Percentiles rank a stretch among this genome's conserved stretches.
Evolutionary conservation across 1,140 invertebrate genomes (phyloP).

Genomic region (Acromyrmex charruanus): DNA sequence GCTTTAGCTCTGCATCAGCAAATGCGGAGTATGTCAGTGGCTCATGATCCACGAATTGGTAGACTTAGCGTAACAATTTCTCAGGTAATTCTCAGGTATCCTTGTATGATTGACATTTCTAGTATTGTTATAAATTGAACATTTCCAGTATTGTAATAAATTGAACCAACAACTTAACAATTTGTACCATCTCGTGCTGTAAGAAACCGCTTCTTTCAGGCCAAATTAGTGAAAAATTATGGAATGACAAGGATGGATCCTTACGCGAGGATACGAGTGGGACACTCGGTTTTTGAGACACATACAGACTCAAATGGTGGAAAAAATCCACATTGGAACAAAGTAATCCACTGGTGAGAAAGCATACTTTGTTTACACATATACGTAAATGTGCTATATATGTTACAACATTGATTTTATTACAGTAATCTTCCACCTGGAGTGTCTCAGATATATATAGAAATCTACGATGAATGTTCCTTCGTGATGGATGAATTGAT

Average conservation of each 20-base stretch:
- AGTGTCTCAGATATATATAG: conserved; percentile 95
- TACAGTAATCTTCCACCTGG: conserved; percentile 94
- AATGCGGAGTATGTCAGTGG: conserved; percentile 87
- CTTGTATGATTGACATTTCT: not conserved
- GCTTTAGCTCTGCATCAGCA: conserved; percentile 93
- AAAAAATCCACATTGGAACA: conserved; percentile 98
- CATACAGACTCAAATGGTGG: conserved; percentile 97
- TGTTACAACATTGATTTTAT: conserved; percentile 61
- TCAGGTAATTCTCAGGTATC: conserved; percentile 87
- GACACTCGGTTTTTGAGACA: conserved; percentile 97
- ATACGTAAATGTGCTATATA: not conserved
- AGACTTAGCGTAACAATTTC: conserved; percentile 93
- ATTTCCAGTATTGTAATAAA: not conserved
- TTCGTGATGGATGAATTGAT: conserved; percentile 98
- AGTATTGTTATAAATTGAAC: not conserved
- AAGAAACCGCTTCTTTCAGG: conserved; percentile 84
- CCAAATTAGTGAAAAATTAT: conserved; percentile 98
- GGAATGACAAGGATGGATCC: conserved; percentile 98
- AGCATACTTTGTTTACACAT: conserved; percentile 30
- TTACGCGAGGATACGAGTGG: conserved; percentile 96
- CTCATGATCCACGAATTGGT: conserved; percentile 87
- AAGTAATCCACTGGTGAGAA: conserved; percentile 94
- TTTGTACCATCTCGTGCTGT: not conserved
- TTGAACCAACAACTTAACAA: not conserved
- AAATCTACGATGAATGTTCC: conserved; percentile 98